Base-by-base conservation (phyloP, 2,888 invertebrate genomes). In the Cyrtodaria siliqua region DNA sequence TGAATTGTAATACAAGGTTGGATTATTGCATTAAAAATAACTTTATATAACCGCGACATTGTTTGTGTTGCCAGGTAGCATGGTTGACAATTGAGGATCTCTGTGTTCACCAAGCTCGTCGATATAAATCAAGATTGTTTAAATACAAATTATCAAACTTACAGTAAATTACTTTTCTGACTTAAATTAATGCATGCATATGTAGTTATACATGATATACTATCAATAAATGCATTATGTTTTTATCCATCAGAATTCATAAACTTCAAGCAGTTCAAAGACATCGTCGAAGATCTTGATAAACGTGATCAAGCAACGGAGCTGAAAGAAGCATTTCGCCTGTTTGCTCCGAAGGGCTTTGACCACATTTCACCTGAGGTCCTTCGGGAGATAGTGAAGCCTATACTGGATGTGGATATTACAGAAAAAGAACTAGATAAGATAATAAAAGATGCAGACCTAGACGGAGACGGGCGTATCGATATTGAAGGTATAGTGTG, bases 401-500 rank as follows among this genome's bases (percentile, higher is more conserved):
- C 63, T 1, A 52, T 63, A n/a, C 3, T 63, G 16, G 63, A 50
- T 12, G 27, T 49, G 14, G 64, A 52, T 2, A 18, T 72, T 9
- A 14, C 64, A 9, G 59, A 59, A 18, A 59, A 42, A 8, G 64
- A 72, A 29, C 38, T 72, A 2, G 53, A 72, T 24, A 14, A 29
- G 2, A 64, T 72, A 14, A 64, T 72, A 14, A 27, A 29, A 0
- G 64, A 52, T 18, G 71, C 71, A 9, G 71, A 72, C 27, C 16
- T 44, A 18, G 71, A 72, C 27, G 44, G 47, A 14, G 56, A 57
- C 53, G 64, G 64, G 33, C 33, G 16, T 4, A 63, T 63, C 29
- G 63, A 63, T 50, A 53, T 63, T 9, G 63, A 52, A n/a, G 63
- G 63, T 63, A 27, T n/a, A n/a, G n/a, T n/a, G n/a, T n/a, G n/a